Evolutionary conservation across 2,797 vertebrate genomes (phyloP).

Genomic region (Stomatorhinus walkeri): DNA sequence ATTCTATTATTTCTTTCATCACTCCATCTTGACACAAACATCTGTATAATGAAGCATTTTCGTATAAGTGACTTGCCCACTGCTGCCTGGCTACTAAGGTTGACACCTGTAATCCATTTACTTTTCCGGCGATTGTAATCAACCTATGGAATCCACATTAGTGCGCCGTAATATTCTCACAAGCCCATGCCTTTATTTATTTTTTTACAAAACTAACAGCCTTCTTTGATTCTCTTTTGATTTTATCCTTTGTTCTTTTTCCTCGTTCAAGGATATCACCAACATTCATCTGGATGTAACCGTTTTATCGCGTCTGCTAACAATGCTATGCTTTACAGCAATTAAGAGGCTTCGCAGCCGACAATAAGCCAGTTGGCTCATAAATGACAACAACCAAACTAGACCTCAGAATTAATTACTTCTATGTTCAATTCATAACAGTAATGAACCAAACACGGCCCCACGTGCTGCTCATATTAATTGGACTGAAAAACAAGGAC

Average conservation of each 20-base stretch:
- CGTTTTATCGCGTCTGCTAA: not conserved
- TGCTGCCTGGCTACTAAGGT: not conserved
- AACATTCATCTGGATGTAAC: constrained; percentile 6
- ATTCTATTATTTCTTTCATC: not conserved
- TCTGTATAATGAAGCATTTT: not conserved
- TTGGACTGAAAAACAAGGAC: constrained; percentile 18
- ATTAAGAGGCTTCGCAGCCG: not conserved
- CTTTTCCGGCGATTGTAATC: not conserved
- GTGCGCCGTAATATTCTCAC: not conserved
- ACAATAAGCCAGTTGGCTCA: not conserved
- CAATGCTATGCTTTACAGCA: not conserved
- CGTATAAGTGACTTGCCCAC: not conserved
- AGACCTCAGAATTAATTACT: constrained; percentile 17
- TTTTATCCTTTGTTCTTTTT: not conserved
- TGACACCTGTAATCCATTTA: not conserved
- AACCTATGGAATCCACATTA: not conserved
- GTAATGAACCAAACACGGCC: not conserved
- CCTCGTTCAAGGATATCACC: not conserved
- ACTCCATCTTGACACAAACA: not conserved
- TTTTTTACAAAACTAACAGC: not conserved
- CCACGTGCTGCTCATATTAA: constrained; percentile 13
- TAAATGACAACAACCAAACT: not conserved
- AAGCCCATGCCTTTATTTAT: not conserved
- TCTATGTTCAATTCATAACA: not conserved
- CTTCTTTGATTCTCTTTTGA: not conserved